These are phyloP conservation scores for Phylloscopus trochilus DNA, from an alignment of 2,113 vertebrate genomes.

Conservation along the genomic window DNA sequence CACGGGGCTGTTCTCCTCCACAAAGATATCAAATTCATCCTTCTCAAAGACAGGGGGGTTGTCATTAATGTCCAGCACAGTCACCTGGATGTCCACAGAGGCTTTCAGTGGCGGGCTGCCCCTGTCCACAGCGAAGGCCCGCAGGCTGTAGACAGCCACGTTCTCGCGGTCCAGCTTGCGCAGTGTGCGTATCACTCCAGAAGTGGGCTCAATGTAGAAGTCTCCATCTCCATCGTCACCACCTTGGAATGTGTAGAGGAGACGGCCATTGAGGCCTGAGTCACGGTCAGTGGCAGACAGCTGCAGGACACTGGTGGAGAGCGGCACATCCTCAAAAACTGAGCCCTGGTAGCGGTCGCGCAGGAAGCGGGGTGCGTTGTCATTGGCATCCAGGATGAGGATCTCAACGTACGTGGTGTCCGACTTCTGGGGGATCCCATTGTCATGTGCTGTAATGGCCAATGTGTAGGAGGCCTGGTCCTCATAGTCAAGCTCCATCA, in stretches of 20 bases:
- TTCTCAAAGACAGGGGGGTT: slow-evolving; percentile 93
- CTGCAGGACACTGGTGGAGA: slow-evolving; percentile 90
- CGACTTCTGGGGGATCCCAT: slow-evolving; percentile 93
- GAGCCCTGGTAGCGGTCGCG: slow-evolving; percentile 88
- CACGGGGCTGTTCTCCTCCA: slow-evolving; percentile 90
- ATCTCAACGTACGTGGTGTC: slow-evolving; percentile 95
- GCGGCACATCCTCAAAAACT: slow-evolving; percentile 86
- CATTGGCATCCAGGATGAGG: slow-evolving; percentile 89
- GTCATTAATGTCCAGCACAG: slow-evolving; percentile 92
- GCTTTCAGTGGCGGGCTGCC: slow-evolving; percentile 86
- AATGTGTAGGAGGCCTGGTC: slow-evolving; percentile 91
- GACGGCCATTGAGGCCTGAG: slow-evolving; percentile 86
- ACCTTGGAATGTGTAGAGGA: slow-evolving; percentile 89
- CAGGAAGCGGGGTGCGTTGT: slow-evolving; percentile 86
- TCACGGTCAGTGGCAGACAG: slow-evolving; percentile 91
- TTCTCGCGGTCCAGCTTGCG: slow-evolving; percentile 93
- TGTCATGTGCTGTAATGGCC: slow-evolving; percentile 90
- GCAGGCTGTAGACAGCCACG: slow-evolving; percentile 85
- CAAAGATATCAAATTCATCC: slow-evolving; percentile 88
- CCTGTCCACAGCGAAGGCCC: slow-evolving; percentile 87
- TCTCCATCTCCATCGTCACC: slow-evolving; percentile 93
- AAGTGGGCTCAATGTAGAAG: slow-evolving; percentile 89
- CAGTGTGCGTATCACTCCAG: slow-evolving; percentile 89
- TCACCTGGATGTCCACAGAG: slow-evolving; percentile 84
- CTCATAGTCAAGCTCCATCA: slow-evolving; percentile 92